These are phyloP conservation scores for Amiota minor DNA, from an alignment of 2,888 invertebrate genomes.

Conservation along the genomic window DNA sequence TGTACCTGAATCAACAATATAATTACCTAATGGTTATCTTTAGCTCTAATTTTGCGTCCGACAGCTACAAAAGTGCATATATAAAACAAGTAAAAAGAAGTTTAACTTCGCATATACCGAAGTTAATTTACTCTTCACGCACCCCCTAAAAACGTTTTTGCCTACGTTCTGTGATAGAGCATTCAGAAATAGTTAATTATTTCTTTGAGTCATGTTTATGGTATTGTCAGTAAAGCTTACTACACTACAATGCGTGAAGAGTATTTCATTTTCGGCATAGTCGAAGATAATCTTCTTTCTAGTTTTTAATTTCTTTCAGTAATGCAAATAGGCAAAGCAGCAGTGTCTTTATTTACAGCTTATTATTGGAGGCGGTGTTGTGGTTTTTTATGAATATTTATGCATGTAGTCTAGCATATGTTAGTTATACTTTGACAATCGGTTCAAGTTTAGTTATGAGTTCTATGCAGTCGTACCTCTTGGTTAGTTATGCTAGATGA, in stretches of 20 bases:
- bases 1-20: no score
- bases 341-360: conserved; percentile 67
- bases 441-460: conserved; percentile 42
- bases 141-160: no score
- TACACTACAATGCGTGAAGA: background rate
- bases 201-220: no score
- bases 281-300: background rate
- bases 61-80: background rate
- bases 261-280: background rate
- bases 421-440: conserved; percentile 6
- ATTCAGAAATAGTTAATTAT: no score
- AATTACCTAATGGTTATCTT: no score
- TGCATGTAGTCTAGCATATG: conserved; percentile 29
- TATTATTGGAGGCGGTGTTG: conserved; percentile 62
- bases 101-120: no score
- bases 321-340: conserved; percentile 66
- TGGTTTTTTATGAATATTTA: conserved; percentile 17
- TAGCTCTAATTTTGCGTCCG: no score
- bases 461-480: conserved; percentile 45
- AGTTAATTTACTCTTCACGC: no score
- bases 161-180: no score
- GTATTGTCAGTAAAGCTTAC: no score
- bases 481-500: conserved; percentile 38
- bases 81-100: background rate
- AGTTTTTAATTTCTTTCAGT: conserved; percentile 45